phyloP scores from a whole-genome alignment of 2,113 vertebrate species.

The Alosa alosa region DNA sequence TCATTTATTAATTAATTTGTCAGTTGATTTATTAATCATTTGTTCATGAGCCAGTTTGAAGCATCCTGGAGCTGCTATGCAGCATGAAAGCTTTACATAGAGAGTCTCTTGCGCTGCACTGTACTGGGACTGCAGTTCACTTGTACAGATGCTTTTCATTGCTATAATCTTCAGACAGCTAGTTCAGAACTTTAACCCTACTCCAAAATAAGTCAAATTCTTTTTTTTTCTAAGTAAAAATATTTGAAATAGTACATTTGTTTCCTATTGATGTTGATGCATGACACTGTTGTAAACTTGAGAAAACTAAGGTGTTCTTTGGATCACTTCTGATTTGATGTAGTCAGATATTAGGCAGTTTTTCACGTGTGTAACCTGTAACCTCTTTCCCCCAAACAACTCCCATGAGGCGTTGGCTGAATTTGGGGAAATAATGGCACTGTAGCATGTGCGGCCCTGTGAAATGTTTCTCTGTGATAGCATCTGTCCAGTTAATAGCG shows the following conservation, averaged over 20 bases:
- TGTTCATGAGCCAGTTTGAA: background rate
- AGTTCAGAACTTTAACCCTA: background rate
- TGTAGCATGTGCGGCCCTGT: slow-evolving; percentile 29
- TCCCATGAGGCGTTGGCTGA: background rate
- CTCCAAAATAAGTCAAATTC: background rate
- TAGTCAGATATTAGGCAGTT: background rate
- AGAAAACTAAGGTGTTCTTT: background rate
- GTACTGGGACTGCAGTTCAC: background rate
- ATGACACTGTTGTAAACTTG: background rate
- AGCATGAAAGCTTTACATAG: background rate
- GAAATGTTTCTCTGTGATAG: background rate
- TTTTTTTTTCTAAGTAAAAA: background rate
- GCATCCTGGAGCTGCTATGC: background rate
- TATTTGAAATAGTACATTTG: background rate
- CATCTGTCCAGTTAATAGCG: slow-evolving; percentile 52
- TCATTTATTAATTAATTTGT: slow-evolving; percentile 4
- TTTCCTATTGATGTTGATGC: background rate
- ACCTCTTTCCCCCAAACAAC: background rate
- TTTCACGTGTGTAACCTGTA: slow-evolving; percentile 5
- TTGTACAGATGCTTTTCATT: background rate
- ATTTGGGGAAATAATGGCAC: slow-evolving; percentile 21
- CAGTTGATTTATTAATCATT: slow-evolving; percentile 10
- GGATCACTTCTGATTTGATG: background rate
- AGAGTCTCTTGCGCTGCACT: background rate
- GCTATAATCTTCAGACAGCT: background rate